A percentile compares a stretch with the other conserved stretches of the same genome.
phyloP scores from a whole-genome alignment of 2,797 vertebrate species.

The Anguilla obscura region DNA sequence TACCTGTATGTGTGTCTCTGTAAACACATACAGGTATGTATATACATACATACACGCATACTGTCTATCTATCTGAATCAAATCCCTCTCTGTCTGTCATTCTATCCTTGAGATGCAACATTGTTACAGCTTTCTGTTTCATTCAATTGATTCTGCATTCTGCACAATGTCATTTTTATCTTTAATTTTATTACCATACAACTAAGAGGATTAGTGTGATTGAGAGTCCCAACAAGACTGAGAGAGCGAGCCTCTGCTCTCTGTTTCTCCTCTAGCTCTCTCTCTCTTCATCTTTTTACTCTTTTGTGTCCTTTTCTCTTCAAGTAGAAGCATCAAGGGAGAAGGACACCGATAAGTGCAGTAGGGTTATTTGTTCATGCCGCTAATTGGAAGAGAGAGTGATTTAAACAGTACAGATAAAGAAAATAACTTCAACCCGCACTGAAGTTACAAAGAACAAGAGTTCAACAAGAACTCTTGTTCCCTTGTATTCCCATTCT shows the following conservation, averaged over 20 bases:
- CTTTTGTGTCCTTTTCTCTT: not conserved
- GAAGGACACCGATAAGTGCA: not conserved
- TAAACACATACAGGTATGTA: not conserved
- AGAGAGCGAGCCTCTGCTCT: not conserved
- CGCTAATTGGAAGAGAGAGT: not conserved
- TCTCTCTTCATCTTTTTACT: not conserved
- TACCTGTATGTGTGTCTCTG: not conserved
- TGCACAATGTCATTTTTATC: not conserved
- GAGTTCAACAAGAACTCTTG: not conserved
- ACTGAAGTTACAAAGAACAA: not conserved
- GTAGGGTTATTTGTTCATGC: not conserved
- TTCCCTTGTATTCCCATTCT: too few species aligned
- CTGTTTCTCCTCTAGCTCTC: not conserved
- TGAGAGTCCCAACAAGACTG: not conserved
- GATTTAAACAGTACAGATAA: not conserved
- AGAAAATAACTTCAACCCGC: not conserved
- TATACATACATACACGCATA: not conserved
- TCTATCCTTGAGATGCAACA: not conserved
- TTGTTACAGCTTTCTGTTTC: not conserved
- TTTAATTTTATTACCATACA: constrained; percentile 10
- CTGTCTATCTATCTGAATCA: not conserved
- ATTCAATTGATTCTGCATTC: not conserved
- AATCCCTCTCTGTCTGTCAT: not conserved
- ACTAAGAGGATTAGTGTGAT: constrained; percentile 11
- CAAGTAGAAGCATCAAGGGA: not conserved